phyloP scores from a whole-genome alignment of 2,797 vertebrate genomes.

The Sebastes glaucus region DNA sequence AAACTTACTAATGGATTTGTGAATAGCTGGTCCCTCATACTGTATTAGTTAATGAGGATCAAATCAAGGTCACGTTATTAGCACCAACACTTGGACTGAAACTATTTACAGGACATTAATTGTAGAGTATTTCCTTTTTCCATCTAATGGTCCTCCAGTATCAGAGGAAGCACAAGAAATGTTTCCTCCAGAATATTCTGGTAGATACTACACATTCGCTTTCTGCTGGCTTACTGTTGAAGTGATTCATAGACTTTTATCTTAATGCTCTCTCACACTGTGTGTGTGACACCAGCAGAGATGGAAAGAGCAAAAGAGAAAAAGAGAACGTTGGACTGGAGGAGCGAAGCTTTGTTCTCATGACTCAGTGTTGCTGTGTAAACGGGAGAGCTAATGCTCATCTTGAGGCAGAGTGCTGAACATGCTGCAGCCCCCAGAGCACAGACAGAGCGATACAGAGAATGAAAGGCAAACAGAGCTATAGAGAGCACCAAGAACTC shows the following conservation, averaged over 20 bases:
- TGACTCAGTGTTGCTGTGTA: slow-evolving; percentile 69
- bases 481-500: slow-evolving; percentile 21
- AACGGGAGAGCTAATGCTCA: slow-evolving; percentile 63
- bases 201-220: slow-evolving; percentile 10
- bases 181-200: slow-evolving; percentile 42
- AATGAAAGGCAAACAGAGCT: slow-evolving; percentile 8
- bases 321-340: slow-evolving; percentile 20
- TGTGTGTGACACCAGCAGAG: slow-evolving; percentile 43
- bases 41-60: not conserved
- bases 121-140: not conserved
- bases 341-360: slow-evolving; percentile 60
- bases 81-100: not conserved
- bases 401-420: slow-evolving; percentile 63
- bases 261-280: slow-evolving; percentile 25
- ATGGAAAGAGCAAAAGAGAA: slow-evolving; percentile 34
- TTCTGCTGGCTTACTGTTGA: slow-evolving; percentile 24
- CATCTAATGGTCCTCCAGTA: not conserved
- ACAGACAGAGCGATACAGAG: slow-evolving; percentile 14
- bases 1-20: not conserved
- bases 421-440: slow-evolving; percentile 42
- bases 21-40: not conserved
- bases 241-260: slow-evolving; percentile 52
- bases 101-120: not conserved
- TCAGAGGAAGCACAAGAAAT: not conserved
- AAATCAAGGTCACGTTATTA: not conserved